phyloP scores from a whole-genome alignment of 2,797 vertebrate species.

The Clarias fuscus region DNA sequence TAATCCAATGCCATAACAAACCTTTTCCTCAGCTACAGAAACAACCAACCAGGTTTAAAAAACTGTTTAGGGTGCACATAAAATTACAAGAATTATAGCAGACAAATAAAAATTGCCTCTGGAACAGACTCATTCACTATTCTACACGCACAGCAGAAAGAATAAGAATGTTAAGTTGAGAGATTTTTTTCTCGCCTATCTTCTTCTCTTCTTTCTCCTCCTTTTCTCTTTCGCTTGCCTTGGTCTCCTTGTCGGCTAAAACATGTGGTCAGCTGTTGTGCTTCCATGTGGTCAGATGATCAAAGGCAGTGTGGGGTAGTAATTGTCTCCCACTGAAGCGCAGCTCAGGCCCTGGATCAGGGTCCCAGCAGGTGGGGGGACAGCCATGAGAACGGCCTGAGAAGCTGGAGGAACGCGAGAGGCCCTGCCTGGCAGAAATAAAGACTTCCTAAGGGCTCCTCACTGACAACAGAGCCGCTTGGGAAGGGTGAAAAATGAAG shows the following conservation, averaged over 20 bases:
- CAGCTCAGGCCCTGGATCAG: constrained; percentile 97
- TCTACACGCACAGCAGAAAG: constrained; percentile 33
- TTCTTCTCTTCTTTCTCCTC: constrained; percentile 53
- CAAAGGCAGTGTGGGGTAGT: constrained; percentile 97
- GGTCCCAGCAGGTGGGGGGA: constrained; percentile 99
- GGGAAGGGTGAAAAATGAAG: constrained; percentile 92
- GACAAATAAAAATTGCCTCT: constrained; percentile 43
- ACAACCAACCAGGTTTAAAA: constrained; percentile 67
- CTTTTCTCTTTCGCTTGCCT: constrained; percentile 47
- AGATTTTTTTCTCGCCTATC: constrained; percentile 39
- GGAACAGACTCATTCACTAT: constrained; percentile 31
- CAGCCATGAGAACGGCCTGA: constrained; percentile 96
- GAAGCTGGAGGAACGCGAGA: constrained; percentile 95
- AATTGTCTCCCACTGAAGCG: constrained; percentile 98
- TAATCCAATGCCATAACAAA: constrained; percentile 64
- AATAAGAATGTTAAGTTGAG: constrained; percentile 46
- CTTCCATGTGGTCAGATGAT: constrained; percentile 99
- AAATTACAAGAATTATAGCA: constrained; percentile 62
- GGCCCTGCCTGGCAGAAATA: constrained; percentile 98
- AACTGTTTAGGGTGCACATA: constrained; percentile 64
- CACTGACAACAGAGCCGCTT: constrained; percentile 94
- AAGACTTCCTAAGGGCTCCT: constrained; percentile 99
- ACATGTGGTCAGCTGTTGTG: constrained; percentile 99
- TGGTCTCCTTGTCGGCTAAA: constrained; percentile 93
- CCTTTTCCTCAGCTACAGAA: constrained; percentile 66